These are phyloP conservation scores for Nasonia longicornis DNA, from an alignment of 1,140 invertebrate genomes.

Conservation along the genomic window DNA sequence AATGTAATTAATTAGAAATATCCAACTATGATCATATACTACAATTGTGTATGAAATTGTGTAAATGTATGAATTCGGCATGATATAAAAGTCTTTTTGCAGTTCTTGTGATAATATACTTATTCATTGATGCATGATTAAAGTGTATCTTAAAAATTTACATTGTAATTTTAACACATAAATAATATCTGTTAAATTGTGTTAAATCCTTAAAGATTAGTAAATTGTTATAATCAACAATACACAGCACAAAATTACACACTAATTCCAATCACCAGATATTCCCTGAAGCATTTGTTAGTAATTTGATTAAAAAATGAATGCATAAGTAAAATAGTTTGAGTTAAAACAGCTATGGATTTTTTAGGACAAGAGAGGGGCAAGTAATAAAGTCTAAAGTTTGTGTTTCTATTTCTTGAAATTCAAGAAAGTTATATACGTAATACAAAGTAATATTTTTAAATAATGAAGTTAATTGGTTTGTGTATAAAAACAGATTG, in stretches of 20 bases:
- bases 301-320: constrained; percentile 52
- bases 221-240: constrained; percentile 25
- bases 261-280: constrained; percentile 59
- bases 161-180: background rate
- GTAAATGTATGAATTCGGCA: background rate
- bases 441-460: constrained; percentile 39
- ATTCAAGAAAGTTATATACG: constrained; percentile 38
- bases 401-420: constrained; percentile 44
- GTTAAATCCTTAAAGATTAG: constrained; percentile 18
- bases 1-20: background rate
- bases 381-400: constrained; percentile 22
- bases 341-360: constrained; percentile 46
- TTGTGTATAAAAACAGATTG: background rate
- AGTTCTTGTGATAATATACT: background rate
- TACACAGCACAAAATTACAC: constrained; percentile 29
- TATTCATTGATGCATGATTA: background rate
- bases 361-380: constrained; percentile 45
- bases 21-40: background rate
- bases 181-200: background rate
- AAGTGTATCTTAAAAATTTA: background rate
- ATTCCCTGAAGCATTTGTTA: constrained; percentile 60
- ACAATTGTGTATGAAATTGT: background rate
- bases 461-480: constrained; percentile 15
- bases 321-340: constrained; percentile 38
- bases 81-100: background rate